A percentile compares a stretch with the other conserved stretches of the same genome.
Evolutionary conservation across 2,113 vertebrate species (phyloP).

Genomic region (Ramphastos sulfuratus): DNA sequence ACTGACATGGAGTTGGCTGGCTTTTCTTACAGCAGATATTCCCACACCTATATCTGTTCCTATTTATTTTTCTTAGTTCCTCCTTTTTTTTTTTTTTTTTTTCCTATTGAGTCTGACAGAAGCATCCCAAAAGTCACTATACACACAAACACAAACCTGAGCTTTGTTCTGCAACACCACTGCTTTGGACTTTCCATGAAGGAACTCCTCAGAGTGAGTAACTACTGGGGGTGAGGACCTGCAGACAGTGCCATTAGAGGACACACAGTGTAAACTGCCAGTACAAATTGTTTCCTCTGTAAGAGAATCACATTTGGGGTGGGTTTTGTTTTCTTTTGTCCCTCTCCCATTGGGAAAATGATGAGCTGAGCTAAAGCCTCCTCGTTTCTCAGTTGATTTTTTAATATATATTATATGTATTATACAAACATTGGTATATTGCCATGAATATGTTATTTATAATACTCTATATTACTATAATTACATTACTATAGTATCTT

Average conservation of each 20-base stretch:
- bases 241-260: neutral
- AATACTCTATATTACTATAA: constrained; percentile 50
- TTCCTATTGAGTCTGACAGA: neutral
- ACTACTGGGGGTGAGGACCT: neutral
- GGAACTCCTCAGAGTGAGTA: neutral
- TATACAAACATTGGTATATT: constrained; percentile 51
- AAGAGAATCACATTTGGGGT: neutral
- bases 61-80: neutral
- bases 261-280: neutral
- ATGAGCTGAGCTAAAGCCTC: constrained; percentile 41
- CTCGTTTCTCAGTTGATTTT: constrained; percentile 3
- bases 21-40: neutral
- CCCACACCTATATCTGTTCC: neutral
- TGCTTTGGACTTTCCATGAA: neutral
- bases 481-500: constrained; percentile 60
- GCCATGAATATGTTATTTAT: constrained; percentile 55
- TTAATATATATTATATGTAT: neutral
- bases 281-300: neutral
- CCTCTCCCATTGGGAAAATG: constrained; percentile 13
- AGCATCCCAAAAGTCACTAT: neutral
- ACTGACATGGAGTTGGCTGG: neutral
- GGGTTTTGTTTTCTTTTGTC: neutral
- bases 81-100: neutral
- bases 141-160: neutral
- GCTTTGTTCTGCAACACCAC: neutral